Percentiles rank a stretch among this genome's conserved stretches.
Evolutionary conservation across 2,888 invertebrate genomes (phyloP).

Genomic region (Hypercompe scribonia): DNA sequence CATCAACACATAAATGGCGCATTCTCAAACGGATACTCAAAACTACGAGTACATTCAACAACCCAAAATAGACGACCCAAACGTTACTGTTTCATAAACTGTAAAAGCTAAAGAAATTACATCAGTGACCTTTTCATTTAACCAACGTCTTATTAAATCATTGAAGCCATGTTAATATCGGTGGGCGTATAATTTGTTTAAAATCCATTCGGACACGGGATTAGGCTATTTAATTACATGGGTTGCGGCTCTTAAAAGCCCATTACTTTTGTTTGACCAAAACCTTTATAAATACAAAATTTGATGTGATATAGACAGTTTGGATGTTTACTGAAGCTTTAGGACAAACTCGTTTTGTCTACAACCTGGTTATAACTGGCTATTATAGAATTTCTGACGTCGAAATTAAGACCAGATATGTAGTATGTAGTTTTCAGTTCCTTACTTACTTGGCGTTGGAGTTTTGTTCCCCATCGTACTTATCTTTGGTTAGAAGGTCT

Average conservation of each 20-base stretch:
- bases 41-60: neutral
- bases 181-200: conserved; percentile 6
- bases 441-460: no score
- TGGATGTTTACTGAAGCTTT: neutral
- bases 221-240: conserved; percentile 4
- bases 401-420: no score
- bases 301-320: neutral
- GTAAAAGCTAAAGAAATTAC: neutral
- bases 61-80: neutral
- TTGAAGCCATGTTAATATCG: conserved; percentile 3
- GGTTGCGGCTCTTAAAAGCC: neutral
- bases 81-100: neutral
- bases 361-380: neutral
- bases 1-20: neutral
- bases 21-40: neutral
- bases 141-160: neutral
- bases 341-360: neutral
- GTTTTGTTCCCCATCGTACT: no score
- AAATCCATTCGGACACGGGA: conserved; percentile 1
- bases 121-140: neutral
- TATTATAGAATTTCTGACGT: neutral
- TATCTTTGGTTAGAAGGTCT: neutral
- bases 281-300: neutral
- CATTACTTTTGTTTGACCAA: conserved; percentile 9
- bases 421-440: no score